Percentiles rank a stretch among this genome's conserved stretches.
Conservation (phyloP, 2,888 invertebrate species). For the Sthenelais limicola region DNA sequence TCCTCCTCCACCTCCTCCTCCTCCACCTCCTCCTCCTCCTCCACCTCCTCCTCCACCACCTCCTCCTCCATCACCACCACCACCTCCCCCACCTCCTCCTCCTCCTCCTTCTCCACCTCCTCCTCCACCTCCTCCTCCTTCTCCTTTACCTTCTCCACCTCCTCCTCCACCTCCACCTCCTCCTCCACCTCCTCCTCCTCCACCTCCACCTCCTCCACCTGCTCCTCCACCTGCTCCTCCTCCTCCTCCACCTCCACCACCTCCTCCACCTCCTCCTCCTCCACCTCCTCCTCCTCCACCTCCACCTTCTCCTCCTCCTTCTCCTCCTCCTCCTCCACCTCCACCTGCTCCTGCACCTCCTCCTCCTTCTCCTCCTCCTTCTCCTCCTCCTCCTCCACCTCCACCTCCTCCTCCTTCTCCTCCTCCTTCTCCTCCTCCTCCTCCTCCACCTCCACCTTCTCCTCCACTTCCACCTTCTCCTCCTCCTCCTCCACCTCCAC, state of each 20-base stretch:
- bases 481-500: too few species aligned
- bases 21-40: too few species aligned
- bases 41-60: too few species aligned
- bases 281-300: neutral
- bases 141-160: too few species aligned
- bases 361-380: slow-evolving; percentile 8
- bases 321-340: slow-evolving; percentile 4
- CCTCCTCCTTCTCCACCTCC: too few species aligned
- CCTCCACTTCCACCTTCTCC: too few species aligned
- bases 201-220: neutral
- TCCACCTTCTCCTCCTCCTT: neutral
- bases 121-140: slow-evolving; percentile 1
- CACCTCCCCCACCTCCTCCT: too few species aligned
- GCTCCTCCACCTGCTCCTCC: neutral
- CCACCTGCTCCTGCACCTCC: neutral
- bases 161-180: neutral
- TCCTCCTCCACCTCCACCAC: too few species aligned
- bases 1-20: too few species aligned
- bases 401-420: slow-evolving; percentile 4
- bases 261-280: neutral
- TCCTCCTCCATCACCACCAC: neutral
- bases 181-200: neutral
- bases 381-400: slow-evolving; percentile 4
- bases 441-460: too few species aligned
- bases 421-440: slow-evolving; percentile 27